Evolutionary conservation across 2,797 vertebrate genomes (phyloP).

Genomic region (Rhincodon typus): DNA sequence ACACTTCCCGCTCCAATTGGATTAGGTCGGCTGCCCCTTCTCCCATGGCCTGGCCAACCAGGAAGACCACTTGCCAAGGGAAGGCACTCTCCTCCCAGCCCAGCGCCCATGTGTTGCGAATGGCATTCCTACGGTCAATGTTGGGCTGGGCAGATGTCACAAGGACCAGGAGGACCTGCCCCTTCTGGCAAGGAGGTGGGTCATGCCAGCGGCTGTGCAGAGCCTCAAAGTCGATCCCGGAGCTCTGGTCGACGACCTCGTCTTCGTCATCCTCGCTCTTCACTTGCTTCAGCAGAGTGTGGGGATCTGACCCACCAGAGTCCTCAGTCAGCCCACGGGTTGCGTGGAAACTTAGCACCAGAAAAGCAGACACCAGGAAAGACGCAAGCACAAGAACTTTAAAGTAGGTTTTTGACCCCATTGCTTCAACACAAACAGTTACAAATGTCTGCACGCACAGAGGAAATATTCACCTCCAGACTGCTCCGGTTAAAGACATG

Average conservation of each 20-base stretch:
- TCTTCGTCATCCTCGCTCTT: background rate
- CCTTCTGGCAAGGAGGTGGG: slow-evolving; percentile 33
- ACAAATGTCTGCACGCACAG: background rate
- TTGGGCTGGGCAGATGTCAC: slow-evolving; percentile 36
- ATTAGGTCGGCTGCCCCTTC: background rate
- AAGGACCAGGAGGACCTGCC: slow-evolving; percentile 37
- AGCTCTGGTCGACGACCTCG: background rate
- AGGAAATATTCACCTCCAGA: background rate
- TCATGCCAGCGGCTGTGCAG: background rate
- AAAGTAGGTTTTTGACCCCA: background rate
- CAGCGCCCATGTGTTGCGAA: slow-evolving; percentile 8
- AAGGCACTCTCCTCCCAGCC: accelerated
- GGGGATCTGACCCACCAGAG: background rate
- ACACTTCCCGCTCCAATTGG: background rate
- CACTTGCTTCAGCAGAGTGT: background rate
- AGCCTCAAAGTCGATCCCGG: slow-evolving; percentile 39
- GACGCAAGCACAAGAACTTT: background rate
- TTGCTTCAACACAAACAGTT: background rate
- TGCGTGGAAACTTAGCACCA: background rate
- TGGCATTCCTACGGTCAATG: background rate
- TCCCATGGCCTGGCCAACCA: background rate
- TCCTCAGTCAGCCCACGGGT: background rate
- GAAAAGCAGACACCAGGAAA: background rate
- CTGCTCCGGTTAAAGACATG: background rate
- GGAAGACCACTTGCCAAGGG: slow-evolving; percentile 40